Evolutionary conservation across 1,140 invertebrate genomes (phyloP), one percentile per base, ranked within the genome.

Genomic region (Sitodiplosis mosellana): DNA sequence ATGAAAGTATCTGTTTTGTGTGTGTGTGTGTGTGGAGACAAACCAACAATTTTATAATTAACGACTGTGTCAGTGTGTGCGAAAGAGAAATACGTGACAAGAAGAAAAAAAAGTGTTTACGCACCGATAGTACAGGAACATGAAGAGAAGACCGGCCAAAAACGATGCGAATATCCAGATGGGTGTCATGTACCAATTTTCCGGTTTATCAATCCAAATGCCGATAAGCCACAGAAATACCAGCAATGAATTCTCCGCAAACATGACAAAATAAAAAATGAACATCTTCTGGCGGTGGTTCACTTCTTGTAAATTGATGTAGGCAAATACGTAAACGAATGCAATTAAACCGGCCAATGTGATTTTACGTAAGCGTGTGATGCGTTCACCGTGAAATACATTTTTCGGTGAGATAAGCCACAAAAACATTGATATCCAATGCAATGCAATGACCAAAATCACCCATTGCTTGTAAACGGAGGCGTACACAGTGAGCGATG

Each of bases 201-300:
- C 18, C 1, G 61, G 56, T 42, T 54, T 53, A 12, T 56, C 50
- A 15, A 55, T 51, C 62, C 65, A 66, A 49, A 70, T 59, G 48
- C 71, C 65, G 74, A 68, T 79, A 74, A 86, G 45, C 83, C 79
- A 67, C 59, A 84, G 55, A 12, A 17, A 40, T 53, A 87, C 74
- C 4, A 87, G 63, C 22, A 89, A 69, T 49, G 73, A 73, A 61
- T 91, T 92, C 67, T 93, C 89, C 40, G 90, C 67, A 59, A 87
- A 79, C 86, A 91, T 90, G 27, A 89, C 85, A n/a, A 81, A 73
- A 65, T 92, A 92, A 69, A 86, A 93, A 47, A 83, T 83, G 11
- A 78, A 73, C 77, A 87, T 84, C 66, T 85, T 86, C 55, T 82
- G 78, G 42, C 80, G 65, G 54, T 85, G 76, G 63, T 83, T 83